These are phyloP conservation scores for Oreotragus oreotragus DNA, from an alignment of 2,113 vertebrate species.

Conservation along the genomic window DNA sequence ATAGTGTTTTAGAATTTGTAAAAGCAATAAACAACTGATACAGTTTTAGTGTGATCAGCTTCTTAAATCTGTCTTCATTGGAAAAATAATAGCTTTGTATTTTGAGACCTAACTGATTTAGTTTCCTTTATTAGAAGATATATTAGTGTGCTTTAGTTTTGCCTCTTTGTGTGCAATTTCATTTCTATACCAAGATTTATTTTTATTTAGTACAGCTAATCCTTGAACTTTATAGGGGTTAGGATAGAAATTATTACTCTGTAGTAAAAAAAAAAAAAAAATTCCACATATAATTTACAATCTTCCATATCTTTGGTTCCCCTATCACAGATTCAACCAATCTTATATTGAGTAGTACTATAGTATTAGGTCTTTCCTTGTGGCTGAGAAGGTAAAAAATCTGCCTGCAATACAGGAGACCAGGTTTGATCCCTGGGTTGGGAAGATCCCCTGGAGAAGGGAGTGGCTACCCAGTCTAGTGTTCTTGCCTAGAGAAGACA, in stretches of 20 bases:
- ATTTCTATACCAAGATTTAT: not conserved
- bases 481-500: not conserved
- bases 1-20: not conserved
- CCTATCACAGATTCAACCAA: not conserved
- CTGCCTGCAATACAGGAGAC: not conserved
- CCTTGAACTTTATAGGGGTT: not conserved
- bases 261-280: not conserved
- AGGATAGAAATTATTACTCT: not conserved
- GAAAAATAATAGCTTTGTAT: not conserved
- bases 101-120: not conserved
- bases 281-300: not conserved
- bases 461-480: not conserved
- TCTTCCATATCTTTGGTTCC: not conserved
- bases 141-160: not conserved
- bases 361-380: not conserved
- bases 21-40: not conserved
- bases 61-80: not conserved
- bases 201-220: not conserved
- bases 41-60: not conserved
- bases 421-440: not conserved
- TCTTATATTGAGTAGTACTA: not conserved
- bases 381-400: not conserved
- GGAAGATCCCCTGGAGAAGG: not conserved
- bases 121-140: not conserved
- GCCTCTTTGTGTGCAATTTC: not conserved